These are phyloP conservation scores for Diabrotica balteata DNA, from an alignment of 2,888 invertebrate genomes.

Conservation along the genomic window DNA sequence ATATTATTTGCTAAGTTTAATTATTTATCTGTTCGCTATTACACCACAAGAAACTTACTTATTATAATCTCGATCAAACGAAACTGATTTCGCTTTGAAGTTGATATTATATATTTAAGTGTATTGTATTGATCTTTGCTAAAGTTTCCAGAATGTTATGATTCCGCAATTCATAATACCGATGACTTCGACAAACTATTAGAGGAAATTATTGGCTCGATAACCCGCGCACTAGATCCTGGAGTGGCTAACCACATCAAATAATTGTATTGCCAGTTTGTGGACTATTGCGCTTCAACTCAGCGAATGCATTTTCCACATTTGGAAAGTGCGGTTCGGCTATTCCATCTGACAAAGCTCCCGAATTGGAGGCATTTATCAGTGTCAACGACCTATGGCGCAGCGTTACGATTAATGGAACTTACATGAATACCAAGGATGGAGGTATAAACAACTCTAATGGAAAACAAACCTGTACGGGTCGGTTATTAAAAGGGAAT, in stretches of 20 bases:
- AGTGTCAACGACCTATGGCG: slow-evolving; percentile 51
- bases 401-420: slow-evolving; percentile 56
- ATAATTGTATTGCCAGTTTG: slow-evolving; percentile 22
- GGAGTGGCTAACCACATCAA: slow-evolving; percentile 13
- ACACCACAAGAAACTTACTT: too few species aligned
- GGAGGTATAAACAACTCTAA: slow-evolving; percentile 54
- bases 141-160: not conserved
- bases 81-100: too few species aligned
- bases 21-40: too few species aligned
- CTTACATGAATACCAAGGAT: slow-evolving; percentile 55
- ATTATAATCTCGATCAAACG: too few species aligned
- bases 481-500: slow-evolving; percentile 48
- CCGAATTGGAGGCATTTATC: slow-evolving; percentile 52
- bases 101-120: too few species aligned
- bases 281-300: slow-evolving; percentile 16
- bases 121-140: too few species aligned
- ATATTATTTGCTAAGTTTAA: too few species aligned
- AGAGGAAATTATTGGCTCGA: slow-evolving; percentile 1
- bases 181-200: slow-evolving; percentile 1
- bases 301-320: slow-evolving; percentile 26
- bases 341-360: slow-evolving; percentile 49
- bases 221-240: slow-evolving; percentile 4
- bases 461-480: slow-evolving; percentile 53
- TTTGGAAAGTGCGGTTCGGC: slow-evolving; percentile 30
- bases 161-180: not conserved